Evolutionary conservation across 2,888 invertebrate species (phyloP), one percentile per base, ranked within the genome.

Genomic region (Macrostomum cliftonense): DNA sequence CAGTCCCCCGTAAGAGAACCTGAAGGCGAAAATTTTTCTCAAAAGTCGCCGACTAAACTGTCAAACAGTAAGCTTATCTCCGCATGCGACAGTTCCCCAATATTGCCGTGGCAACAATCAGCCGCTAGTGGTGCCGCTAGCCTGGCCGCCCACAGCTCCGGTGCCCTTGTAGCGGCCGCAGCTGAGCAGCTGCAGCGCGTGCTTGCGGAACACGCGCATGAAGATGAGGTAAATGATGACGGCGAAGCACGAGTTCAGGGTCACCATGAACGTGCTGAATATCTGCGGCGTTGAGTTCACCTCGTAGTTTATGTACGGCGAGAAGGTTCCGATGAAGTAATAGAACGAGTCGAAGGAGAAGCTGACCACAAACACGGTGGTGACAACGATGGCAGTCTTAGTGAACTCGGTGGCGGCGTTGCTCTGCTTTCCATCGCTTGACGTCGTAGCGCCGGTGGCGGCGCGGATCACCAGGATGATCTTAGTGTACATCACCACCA

Each of bases 301-400:
- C 14, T 37, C 37, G 16, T 50, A 50, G 13, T 28, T 17, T 4
- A 37, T 12, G 5, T 42, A 4, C 9, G 43, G 43, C 2, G 38
- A n/a, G 20, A 43, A 13, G 2, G 28, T 28, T 4, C 46, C 42
- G 11, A 50, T 38, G n/a, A 50, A 14, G 37, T 42, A 50, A 9
- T 37, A 42, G 28, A 37, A 42, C 12, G 39, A 20, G 21, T 46
- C 46, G 20, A 46, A 46, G 5, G 21, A 37, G 28, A 46, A 13
- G 7, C 39, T n/a, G 20, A 50, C 12, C 20, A 46, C 14, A 12
- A 50, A 50, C 21, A 50, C 43, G 1, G 38, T 7, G 12, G 50
- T 50, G 13, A 50, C 46, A 1, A 50, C 37, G 38, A 50, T 37
- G 46, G 50, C 50, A 1, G 46, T 50, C 43, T 50, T 50, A 2